Evolutionary conservation across 2,888 invertebrate genomes (phyloP).

Genomic region (Papilio gigon): DNA sequence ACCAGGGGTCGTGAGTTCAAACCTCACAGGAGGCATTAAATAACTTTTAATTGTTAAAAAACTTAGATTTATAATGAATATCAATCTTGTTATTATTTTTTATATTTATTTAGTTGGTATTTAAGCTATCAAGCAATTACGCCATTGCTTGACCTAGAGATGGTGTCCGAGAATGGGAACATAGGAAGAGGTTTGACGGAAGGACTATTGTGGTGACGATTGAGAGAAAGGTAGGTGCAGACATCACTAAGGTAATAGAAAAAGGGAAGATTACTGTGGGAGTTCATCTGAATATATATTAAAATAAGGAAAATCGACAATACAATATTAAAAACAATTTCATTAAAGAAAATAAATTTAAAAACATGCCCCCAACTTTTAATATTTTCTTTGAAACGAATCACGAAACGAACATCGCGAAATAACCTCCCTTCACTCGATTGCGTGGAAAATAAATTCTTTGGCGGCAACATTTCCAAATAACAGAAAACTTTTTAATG

Average conservation of each 20-base stretch:
- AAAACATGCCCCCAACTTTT: constrained; percentile 15
- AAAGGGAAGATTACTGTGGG: background rate
- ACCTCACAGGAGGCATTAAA: constrained; percentile 69
- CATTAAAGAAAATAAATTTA: constrained; percentile 20
- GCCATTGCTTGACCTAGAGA: no score
- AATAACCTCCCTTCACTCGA: constrained; percentile 22
- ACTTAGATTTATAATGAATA: no score
- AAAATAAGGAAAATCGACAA: background rate
- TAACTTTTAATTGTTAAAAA: background rate
- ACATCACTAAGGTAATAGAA: no score
- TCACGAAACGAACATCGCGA: constrained; percentile 22
- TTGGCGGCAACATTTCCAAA: constrained; percentile 32
- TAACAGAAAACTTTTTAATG: constrained; percentile 36
- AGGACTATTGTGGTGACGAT: no score
- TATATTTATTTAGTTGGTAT: background rate
- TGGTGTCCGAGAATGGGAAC: no score
- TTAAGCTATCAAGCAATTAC: no score
- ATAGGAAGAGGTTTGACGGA: no score
- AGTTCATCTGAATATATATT: background rate
- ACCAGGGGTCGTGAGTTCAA: constrained; percentile 85
- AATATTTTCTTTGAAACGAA: constrained; percentile 9
- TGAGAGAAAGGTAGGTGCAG: no score
- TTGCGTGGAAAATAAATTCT: constrained; percentile 35
- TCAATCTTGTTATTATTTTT: background rate
- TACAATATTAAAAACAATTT: background rate